A percentile compares a stretch with the other conserved stretches of the same genome.
phyloP scores from a whole-genome alignment of 2,113 vertebrate species.

The Noctilio leporinus region DNA sequence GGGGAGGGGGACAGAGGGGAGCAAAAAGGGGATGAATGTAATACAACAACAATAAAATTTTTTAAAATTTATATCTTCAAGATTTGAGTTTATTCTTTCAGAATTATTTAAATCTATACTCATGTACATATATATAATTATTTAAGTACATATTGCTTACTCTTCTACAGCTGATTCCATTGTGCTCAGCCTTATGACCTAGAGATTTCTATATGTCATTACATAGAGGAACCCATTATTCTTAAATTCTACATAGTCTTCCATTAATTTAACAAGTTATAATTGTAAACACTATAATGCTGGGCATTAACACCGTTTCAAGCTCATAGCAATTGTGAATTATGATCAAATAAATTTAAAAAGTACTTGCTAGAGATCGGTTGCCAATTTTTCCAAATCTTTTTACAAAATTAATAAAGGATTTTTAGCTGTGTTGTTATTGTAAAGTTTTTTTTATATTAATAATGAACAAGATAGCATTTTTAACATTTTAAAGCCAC shows the following conservation, averaged over 20 bases:
- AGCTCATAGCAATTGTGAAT: not conserved
- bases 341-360: not conserved
- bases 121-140: not conserved
- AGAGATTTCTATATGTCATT: not conserved
- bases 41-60: too few relatives aligned
- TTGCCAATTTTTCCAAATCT: not conserved
- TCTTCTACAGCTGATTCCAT: not conserved
- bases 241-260: not conserved
- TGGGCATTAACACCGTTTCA: not conserved
- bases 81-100: not conserved
- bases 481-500: conserved; percentile 37
- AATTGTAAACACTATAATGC: not conserved
- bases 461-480: conserved; percentile 23
- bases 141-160: not conserved
- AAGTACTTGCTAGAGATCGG: not conserved
- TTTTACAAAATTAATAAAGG: not conserved
- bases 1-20: too few relatives aligned
- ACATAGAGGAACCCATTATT: not conserved
- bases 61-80: too few relatives aligned
- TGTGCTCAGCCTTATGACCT: not conserved
- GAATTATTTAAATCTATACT: not conserved
- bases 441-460: conserved; percentile 6
- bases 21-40: too few relatives aligned
- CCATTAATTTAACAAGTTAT: not conserved
- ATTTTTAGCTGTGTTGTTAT: not conserved